Conservation (phyloP, 2,113 vertebrate species). For the Etia nguti region DNA sequence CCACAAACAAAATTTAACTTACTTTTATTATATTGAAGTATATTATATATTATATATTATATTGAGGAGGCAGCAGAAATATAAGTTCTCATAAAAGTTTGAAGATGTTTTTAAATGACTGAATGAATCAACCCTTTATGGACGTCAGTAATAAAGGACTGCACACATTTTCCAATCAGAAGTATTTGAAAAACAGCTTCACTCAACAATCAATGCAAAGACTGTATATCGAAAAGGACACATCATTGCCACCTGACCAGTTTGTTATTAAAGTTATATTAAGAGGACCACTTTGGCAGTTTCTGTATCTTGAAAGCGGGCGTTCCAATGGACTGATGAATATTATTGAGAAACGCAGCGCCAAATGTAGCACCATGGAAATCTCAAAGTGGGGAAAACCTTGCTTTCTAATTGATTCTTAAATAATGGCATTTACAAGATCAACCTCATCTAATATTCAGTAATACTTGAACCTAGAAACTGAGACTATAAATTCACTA, state of each 20-base stretch:
- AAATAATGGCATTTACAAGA: background rate
- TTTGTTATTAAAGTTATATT: background rate
- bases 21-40: background rate
- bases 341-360: background rate
- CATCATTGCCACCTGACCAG: background rate
- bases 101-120: background rate
- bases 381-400: background rate
- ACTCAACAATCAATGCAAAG: background rate
- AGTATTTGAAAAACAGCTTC: background rate
- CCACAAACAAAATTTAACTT: background rate
- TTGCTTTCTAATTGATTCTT: background rate
- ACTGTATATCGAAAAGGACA: background rate
- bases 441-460: background rate
- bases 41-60: background rate
- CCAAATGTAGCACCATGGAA: background rate
- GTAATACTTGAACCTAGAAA: background rate
- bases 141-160: background rate
- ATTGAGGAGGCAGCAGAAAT: background rate
- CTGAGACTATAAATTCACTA: background rate
- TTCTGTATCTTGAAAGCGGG: background rate
- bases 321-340: background rate
- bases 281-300: background rate
- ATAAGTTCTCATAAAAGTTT: background rate
- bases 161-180: background rate
- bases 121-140: background rate